Percentiles rank a stretch among this genome's conserved stretches.
Evolutionary conservation across 2,888 invertebrate genomes (phyloP).

Genomic region (Eulithis prunata): DNA sequence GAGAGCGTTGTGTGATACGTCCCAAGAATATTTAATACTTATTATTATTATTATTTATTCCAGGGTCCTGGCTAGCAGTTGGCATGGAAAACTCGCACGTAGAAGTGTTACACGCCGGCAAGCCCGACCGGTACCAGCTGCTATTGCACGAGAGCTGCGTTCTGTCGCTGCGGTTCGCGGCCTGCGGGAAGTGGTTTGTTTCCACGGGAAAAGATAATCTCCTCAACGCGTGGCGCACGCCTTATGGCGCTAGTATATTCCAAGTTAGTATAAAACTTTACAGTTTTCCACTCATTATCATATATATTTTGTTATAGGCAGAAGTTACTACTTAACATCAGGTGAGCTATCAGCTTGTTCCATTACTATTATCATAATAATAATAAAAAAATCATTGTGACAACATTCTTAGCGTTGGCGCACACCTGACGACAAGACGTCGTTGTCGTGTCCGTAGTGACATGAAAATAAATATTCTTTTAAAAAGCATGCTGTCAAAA

Average conservation of each 20-base stretch:
- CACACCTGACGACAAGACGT: too few species aligned
- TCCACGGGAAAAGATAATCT: slow-evolving; percentile 99
- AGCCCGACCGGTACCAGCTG: slow-evolving; percentile 97
- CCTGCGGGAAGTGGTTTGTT: slow-evolving; percentile 99
- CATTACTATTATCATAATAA: too few species aligned
- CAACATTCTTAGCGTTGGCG: too few species aligned
- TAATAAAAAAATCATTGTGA: too few species aligned
- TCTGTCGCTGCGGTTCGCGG: slow-evolving; percentile 96
- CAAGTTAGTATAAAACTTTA: slow-evolving; percentile 86
- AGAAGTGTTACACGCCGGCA: slow-evolving; percentile 95
- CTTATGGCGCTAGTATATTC: slow-evolving; percentile 99
- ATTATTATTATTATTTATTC: not conserved
- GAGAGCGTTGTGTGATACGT: too few species aligned
- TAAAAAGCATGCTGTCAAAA: too few species aligned
- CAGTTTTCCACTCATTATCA: not conserved
- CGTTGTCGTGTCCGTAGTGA: too few species aligned
- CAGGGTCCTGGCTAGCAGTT: slow-evolving; percentile 97
- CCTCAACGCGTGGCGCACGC: slow-evolving; percentile 98
- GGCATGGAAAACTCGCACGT: slow-evolving; percentile 99
- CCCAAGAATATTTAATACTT: too few species aligned
- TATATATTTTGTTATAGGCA: too few species aligned
- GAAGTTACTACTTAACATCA: too few species aligned
- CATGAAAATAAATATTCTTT: too few species aligned
- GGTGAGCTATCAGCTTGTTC: too few species aligned
- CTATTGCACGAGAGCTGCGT: slow-evolving; percentile 99